Evolutionary conservation across 2,888 invertebrate genomes (phyloP), one percentile per base, ranked within the genome.

Genomic region (Patella ulyssiponensis): DNA sequence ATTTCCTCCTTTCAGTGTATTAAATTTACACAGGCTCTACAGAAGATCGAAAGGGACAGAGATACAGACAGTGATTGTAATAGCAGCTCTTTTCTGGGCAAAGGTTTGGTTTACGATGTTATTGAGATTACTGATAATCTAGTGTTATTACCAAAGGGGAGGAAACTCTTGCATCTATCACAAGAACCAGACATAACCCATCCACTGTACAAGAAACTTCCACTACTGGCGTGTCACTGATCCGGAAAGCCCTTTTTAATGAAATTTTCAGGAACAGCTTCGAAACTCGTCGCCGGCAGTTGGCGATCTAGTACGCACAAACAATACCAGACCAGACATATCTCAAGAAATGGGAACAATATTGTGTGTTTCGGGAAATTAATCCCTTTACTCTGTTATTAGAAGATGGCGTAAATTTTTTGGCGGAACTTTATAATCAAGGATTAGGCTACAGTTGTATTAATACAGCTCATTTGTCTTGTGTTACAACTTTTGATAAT

Each of bases 1-100:
- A 69, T 12, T 27, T 71, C 81, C 81, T 69, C 81, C 81, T 70
- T 79, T 78, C 74, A 78, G 77, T 74, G 33, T 78, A 12, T 44
- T 80, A 4, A 27, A 27, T 27, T 27, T 27, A 33, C 64, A 20
- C 74, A 70, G 56, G 74, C 69, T 27, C 56, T 81, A 3, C 75
- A 76, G 73, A 79, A 81, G 69, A 58, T 81, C 12, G 53, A 20
- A 51, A 20, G 69, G 70, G 79, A 79, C 15, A 15, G 56, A 56
- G 76, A 64, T 23, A 77, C 74, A 56, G 77, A 77, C 74, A 56
- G 77, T 73, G 15, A 71, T 77, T 12, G 27, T 79, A 12, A 54
- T 79, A 15, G 74, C 70, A 15, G 74, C 70, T 17, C 79, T 75
- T 14, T 73, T 44, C 54, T 79, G 79, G 76, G 70, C 73, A 3